A percentile compares a stretch with the other conserved stretches of the same genome.
Conservation (phyloP, 2,888 invertebrate species). For the Tenthredo notha region DNA sequence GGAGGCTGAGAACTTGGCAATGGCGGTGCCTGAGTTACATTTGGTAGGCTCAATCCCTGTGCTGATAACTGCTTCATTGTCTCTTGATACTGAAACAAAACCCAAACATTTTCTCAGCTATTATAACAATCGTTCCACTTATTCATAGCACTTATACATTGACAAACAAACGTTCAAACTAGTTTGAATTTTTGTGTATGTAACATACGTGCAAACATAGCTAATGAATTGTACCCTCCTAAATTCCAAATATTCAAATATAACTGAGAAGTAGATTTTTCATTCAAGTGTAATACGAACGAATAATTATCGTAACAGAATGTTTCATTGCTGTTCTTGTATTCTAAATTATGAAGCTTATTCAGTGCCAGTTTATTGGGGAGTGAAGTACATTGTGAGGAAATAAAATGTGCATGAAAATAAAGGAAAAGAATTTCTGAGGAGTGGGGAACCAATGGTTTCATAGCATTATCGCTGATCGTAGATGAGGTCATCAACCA, state of each 20-base stretch:
- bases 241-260: not conserved
- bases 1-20: conserved; percentile 71
- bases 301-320: not conserved
- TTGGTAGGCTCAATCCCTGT: conserved; percentile 65
- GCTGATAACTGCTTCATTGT: conserved; percentile 77
- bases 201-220: not conserved
- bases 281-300: not conserved
- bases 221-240: not conserved
- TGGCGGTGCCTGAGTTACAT: conserved; percentile 70
- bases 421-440: not conserved
- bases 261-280: not conserved
- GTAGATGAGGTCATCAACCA: not conserved
- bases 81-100: conserved; percentile 80
- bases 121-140: conserved; percentile 3
- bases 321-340: not conserved
- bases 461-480: not conserved
- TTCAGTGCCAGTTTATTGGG: not conserved
- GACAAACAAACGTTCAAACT: not conserved
- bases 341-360: not conserved
- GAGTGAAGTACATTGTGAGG: not conserved
- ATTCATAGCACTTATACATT: not conserved
- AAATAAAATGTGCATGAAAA: not conserved
- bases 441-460: not conserved
- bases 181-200: not conserved
- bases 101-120: conserved; percentile 50